Evolutionary conservation across 2,797 vertebrate species (phyloP).

Genomic region (Synaphobranchus kaupii): DNA sequence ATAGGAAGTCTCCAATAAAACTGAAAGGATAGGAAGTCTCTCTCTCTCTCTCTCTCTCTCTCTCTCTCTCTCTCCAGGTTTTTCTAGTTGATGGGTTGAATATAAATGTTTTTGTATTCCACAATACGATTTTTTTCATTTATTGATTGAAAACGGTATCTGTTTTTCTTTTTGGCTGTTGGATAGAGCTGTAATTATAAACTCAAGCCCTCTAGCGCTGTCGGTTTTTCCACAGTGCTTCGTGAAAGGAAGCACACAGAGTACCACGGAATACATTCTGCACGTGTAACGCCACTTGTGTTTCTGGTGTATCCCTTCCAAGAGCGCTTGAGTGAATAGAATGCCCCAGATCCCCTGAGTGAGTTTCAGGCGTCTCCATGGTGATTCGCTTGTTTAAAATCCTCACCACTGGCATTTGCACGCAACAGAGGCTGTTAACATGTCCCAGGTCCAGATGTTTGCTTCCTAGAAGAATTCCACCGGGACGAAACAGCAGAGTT

Average conservation of each 20-base stretch:
- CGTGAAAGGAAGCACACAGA: background rate
- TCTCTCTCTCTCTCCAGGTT: background rate
- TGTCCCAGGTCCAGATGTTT: conserved; percentile 27
- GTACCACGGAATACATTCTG: background rate
- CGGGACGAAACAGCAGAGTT: background rate
- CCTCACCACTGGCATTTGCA: conserved; percentile 3
- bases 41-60: background rate
- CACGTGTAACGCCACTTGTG: background rate
- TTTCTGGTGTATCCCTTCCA: background rate
- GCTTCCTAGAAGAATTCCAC: conserved; percentile 17
- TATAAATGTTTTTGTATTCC: background rate
- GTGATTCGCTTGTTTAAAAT: conserved; percentile 30
- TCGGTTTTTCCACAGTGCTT: conserved; percentile 1
- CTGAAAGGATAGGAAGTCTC: background rate
- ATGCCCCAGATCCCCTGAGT: background rate
- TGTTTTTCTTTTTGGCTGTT: background rate
- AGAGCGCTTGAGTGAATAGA: background rate
- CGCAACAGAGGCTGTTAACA: conserved; percentile 19
- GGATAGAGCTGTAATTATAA: background rate
- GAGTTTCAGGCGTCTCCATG: conserved; percentile 22
- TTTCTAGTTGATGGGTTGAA: background rate
- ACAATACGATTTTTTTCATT: background rate
- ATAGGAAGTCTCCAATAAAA: background rate
- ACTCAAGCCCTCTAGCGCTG: background rate
- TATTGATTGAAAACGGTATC: background rate